Evolutionary conservation across 2,888 invertebrate genomes (phyloP), one percentile per base, ranked within the genome.

Genomic region (Nymphalis c-album): DNA sequence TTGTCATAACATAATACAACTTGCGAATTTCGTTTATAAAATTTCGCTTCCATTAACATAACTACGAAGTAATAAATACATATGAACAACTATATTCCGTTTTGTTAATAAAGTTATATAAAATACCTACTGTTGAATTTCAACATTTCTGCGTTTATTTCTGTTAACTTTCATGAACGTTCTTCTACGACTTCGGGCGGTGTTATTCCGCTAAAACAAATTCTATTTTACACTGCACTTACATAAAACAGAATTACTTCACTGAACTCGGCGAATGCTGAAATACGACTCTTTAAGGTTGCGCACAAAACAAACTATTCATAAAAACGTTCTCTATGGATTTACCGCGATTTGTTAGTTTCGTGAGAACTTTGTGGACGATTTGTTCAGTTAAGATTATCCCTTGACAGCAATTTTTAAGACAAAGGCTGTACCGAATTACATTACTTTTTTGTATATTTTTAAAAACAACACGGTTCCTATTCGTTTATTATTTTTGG

Each of bases 271-370:
- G 70, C 59, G 64, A 48, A 71, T 67, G 67, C 70, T 74, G 70
- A 76, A 67, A 71, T 73, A 75, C 72, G 71, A 73, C 70, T 67
- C 55, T 63, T 70, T 67, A 72, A 76, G 72, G 72, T 74, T 73
- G 72, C 73, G 60, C 70, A 63, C 68, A 70, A 67, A 61, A 72
- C 70, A 71, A 72, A 69, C 61, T 57, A 63, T 67, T 68, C 59
- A 72, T 73, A 68, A 67, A 71, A 73, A 64, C 65, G 68, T 72
- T 75, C 71, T 59, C 69, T 71, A 68, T 71, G 57, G 62, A 70
- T 68, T 55, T 46, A 62, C 46, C 62, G 62, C 63, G 58, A 64
- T 68, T 69, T 67, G 69, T 70, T 71, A 50, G 57, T 58, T 70
- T 68, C 46, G 47, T 63, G 60, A 50, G 57, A 60, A 68, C 64